Base-by-base conservation (phyloP, 1,140 invertebrate species). In the Holotrichia oblita region DNA sequence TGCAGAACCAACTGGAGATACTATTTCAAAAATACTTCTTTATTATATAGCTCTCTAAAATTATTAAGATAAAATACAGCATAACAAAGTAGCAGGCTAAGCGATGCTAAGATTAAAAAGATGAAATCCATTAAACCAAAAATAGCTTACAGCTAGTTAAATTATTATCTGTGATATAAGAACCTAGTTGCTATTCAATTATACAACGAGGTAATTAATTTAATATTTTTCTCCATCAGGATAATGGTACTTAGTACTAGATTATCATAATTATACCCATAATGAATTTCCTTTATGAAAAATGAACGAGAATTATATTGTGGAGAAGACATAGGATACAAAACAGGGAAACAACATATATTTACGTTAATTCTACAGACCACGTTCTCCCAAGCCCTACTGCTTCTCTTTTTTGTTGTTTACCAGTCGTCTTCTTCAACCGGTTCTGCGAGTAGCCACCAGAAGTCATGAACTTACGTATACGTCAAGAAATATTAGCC, bases 401-500 rank as follows among this genome's bases (percentile, higher is more conserved):
- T 59, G 6, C 17, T 27, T 3, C 22, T 12, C 24, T 64, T 64
- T 64, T 64, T 64, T n/a, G n/a, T 64, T 64, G 61, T 22, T 64
- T 22, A 10, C 24, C 24, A 4, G 61, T 17, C 61, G 61, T 64
- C 61, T 64, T 64, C 61, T 64, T 64, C 61, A 64, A 64, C 61
- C 61, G 61, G 61, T 64, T 64, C 61, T 20, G 61, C 61, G 22
- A 64, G 61, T 64, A 24, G 61, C 17, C 20, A 64, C 3, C 61
- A 64, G 61, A 17, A 64, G 61, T 64, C 61, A 64, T 64, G 61
- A 20, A 64, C 61, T 64, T 64, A 27, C 24, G 24, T n/a, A n/a
- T 64, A 64, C 61, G 61, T 64, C 61, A 64, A 64, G 61, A 64
- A 64, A 64, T 22, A 64, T 64, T 64, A 64, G 61, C 61, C 24